Conservation (phyloP, 2,113 vertebrate genomes). For the Hemibagrus wyckioides region DNA sequence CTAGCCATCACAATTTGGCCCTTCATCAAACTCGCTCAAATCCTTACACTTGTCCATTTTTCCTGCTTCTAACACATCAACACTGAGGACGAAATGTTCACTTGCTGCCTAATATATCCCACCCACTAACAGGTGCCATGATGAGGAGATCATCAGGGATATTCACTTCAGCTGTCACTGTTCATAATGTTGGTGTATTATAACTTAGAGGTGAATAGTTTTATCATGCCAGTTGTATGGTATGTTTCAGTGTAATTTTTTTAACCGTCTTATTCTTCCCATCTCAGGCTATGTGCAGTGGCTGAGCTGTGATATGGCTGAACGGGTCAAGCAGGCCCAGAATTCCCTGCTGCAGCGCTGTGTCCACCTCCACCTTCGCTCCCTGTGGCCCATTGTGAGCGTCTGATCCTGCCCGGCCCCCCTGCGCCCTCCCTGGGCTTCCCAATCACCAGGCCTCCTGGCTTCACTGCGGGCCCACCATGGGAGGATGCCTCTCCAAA, state of each 20-base stretch:
- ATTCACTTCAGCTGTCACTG: no score
- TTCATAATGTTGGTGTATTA: not conserved
- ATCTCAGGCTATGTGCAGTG: slow-evolving; percentile 67
- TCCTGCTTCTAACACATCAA: no score
- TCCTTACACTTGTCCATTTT: no score
- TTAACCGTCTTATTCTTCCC: slow-evolving; percentile 13
- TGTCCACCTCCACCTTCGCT: slow-evolving; percentile 57
- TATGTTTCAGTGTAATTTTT: not conserved
- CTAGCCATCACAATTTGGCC: no score
- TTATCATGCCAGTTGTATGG: not conserved
- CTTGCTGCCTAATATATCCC: no score
- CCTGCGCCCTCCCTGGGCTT: slow-evolving; percentile 60
- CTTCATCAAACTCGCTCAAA: no score
- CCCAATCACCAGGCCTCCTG: slow-evolving; percentile 55
- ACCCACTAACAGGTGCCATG: no score
- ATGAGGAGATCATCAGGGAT: no score
- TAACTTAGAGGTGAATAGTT: not conserved
- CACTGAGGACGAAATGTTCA: no score
- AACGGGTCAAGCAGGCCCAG: slow-evolving; percentile 65
- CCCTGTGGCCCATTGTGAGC: slow-evolving; percentile 52
- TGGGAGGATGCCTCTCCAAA: slow-evolving; percentile 99
- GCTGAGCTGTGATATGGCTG: slow-evolving; percentile 73
- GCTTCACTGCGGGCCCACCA: slow-evolving; percentile 71
- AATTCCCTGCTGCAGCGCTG: slow-evolving; percentile 60
- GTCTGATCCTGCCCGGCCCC: slow-evolving; percentile 60